Evolutionary conservation across 2,797 vertebrate genomes (phyloP).

Genomic region (Emys orbicularis): DNA sequence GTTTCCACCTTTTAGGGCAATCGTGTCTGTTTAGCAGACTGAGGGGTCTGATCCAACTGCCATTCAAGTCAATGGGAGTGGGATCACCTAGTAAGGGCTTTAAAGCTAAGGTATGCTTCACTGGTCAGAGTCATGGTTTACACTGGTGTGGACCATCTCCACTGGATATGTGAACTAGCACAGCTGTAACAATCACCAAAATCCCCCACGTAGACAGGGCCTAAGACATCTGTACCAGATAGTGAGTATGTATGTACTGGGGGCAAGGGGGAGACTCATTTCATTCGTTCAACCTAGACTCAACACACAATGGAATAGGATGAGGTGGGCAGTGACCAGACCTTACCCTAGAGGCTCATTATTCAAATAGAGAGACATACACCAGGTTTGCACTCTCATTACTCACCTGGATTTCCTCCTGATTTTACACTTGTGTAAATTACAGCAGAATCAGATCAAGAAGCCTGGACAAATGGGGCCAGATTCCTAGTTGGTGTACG

Average conservation of each 20-base stretch:
- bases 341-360: not conserved
- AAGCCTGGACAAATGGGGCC: not conserved
- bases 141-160: not conserved
- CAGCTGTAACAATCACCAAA: not conserved
- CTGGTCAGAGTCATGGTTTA: not conserved
- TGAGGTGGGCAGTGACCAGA: not conserved
- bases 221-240: not conserved
- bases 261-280: not conserved
- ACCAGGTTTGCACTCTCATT: not conserved
- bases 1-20: not conserved
- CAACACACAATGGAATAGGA: not conserved
- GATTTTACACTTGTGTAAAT: not conserved
- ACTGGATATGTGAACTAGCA: not conserved
- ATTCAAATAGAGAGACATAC: not conserved
- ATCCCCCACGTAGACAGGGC: not conserved
- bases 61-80: not conserved
- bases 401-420: slow-evolving; percentile 8
- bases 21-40: not conserved
- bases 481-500: not conserved
- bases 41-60: not conserved
- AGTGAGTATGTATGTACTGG: not conserved
- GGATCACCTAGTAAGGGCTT: not conserved
- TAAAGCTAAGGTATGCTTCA: not conserved
- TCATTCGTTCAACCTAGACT: not conserved
- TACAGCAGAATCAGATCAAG: not conserved